Base-by-base conservation (phyloP, 2,888 invertebrate species). In the Phyllotreta striolata region DNA sequence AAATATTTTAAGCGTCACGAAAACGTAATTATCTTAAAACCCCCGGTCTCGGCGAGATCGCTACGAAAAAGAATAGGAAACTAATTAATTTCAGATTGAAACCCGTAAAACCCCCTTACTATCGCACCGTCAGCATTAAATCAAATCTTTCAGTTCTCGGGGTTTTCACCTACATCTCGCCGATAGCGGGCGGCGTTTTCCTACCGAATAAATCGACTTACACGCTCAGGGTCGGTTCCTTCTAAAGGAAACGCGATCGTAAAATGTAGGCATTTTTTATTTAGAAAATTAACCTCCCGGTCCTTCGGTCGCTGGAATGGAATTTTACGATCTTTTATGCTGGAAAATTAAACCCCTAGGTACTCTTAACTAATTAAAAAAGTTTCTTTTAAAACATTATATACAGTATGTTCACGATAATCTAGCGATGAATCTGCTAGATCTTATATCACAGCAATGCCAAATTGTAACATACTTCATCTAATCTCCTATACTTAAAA, bases 81-180 rank as follows among this genome's bases (percentile, higher is more conserved):
- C 69, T 70, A 72, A 72, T 72, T 72, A 73, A 73, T 70, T 70
- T 68, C 64, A 62, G 67, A 63, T 63, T 63, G 63, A 63, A 63
- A 58, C 43, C 58, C 63, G 63, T 58, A 58, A 63, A 63, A 46
- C 63, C 47, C 63, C 47, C 63, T 46, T 46, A 57, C 54, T 58
- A 63, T 63, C 63, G 54, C 52, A 6, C 52, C 46, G 54, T 58
- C 52, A 66, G 67, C 65, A 68, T 70, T 70, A 70, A 71, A 73
- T 72, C 72, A 74, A 72, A 72, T 71, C 70, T 63, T 67, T 63
- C 60, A 61, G 64, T 69, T 63, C 66, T 69, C 63, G 69, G 68
- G 70, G 58, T 72, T 71, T 71, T 72, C 73, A 71, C 72, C 73
- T 71, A 69, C 67, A 71, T 69, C 71, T 65, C 65, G 60, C 56